A percentile compares a stretch with the other conserved stretches of the same genome.
phyloP scores from a whole-genome alignment of 2,113 vertebrate species.

The Hippocampus mohnikei region DNA sequence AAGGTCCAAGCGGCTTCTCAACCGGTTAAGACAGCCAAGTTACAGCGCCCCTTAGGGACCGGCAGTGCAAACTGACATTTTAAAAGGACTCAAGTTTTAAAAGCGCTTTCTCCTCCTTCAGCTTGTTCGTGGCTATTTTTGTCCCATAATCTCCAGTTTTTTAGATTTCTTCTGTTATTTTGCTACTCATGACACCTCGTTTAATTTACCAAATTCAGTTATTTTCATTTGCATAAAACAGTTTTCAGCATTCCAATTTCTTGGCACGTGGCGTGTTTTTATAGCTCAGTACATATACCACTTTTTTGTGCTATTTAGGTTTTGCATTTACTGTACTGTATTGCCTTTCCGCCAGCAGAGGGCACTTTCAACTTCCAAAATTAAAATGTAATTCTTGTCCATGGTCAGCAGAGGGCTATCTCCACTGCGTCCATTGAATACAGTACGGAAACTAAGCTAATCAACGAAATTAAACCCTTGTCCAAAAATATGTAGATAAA shows the following conservation, averaged over 20 bases:
- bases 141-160: not conserved
- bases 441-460: not conserved
- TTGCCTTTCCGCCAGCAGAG: not conserved
- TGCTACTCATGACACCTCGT: not conserved
- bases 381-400: not conserved
- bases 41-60: constrained; percentile 26
- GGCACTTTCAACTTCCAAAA: not conserved
- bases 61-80: not conserved
- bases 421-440: not conserved
- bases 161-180: not conserved
- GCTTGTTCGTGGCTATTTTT: not conserved
- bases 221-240: not conserved
- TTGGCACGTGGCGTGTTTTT: too few species aligned
- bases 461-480: not conserved
- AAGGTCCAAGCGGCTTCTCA: not conserved
- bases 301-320: too few species aligned
- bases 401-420: not conserved
- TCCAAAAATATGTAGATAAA: not conserved
- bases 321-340: not conserved
- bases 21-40: not conserved
- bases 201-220: not conserved
- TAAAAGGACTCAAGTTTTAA: too few species aligned
- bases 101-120: not conserved
- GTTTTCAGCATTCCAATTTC: not conserved
- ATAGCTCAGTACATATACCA: too few species aligned